A percentile compares a stretch with the other conserved stretches of the same genome.
phyloP scores from a whole-genome alignment of 1,140 invertebrate genomes.

The Neotoxoptera formosana region DNA sequence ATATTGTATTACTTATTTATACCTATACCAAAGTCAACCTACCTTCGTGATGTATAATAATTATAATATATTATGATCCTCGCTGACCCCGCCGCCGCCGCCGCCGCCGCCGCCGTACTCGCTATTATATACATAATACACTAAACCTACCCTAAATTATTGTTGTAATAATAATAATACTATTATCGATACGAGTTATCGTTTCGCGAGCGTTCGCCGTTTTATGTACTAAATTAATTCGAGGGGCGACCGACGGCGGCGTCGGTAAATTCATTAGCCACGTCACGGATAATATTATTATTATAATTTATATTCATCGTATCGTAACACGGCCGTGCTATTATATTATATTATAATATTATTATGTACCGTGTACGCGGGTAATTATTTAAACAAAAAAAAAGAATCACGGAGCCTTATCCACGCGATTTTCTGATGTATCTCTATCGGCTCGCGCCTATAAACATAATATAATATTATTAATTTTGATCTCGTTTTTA shows the following conservation, averaged over 20 bases:
- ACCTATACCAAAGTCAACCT: not conserved
- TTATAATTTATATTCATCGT: constrained; percentile 19
- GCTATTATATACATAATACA: not conserved
- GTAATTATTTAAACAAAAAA: not conserved
- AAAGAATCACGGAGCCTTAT: not conserved
- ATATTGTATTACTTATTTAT: not conserved
- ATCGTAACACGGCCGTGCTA: not conserved
- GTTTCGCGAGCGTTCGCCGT: not conserved
- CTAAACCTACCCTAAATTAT: not conserved
- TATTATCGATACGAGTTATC: not conserved
- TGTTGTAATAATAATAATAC: not conserved
- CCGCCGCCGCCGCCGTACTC: not conserved
- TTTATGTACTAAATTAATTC: not conserved
- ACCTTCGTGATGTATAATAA: not conserved
- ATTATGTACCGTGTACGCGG: not conserved
- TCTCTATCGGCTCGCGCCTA: too few species aligned
- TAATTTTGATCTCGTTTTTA: not conserved
- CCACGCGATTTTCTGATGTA: not conserved
- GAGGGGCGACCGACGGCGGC: too few species aligned
- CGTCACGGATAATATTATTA: constrained; percentile 16
- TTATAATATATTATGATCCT: not conserved
- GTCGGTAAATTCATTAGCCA: not conserved
- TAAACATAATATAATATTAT: not conserved
- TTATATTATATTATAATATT: too few species aligned
- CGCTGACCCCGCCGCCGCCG: not conserved